phyloP scores from a whole-genome alignment of 2,888 invertebrate genomes.

The Drosophila yooni region DNA sequence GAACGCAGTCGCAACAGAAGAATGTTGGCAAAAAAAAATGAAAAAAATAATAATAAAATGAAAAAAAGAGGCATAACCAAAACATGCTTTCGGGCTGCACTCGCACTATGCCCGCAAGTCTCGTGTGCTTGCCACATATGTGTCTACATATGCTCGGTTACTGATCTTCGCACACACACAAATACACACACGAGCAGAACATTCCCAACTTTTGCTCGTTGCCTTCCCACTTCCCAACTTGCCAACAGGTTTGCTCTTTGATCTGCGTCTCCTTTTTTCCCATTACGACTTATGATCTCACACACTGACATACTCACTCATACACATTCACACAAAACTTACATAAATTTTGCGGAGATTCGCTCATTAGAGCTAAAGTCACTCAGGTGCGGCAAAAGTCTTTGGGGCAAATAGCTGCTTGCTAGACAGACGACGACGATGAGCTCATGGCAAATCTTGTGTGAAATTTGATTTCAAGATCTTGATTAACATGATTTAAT shows the following conservation, averaged over 20 bases:
- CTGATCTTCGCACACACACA: conserved; percentile 48
- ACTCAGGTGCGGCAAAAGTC: conserved; percentile 65
- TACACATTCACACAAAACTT: conserved; percentile 13
- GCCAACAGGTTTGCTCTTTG: conserved; percentile 73
- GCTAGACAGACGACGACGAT: conserved; percentile 15
- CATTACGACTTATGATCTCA: conserved; percentile 69
- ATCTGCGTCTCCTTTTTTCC: conserved; percentile 52
- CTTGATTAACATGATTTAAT: background rate
- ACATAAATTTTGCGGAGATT: conserved; percentile 57
- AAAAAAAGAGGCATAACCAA: conserved; percentile 41
- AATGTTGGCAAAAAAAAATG: conserved; percentile 37
- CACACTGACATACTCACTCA: conserved; percentile 20
- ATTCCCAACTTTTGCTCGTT: background rate
- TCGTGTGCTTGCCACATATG: conserved; percentile 39
- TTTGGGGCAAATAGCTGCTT: conserved; percentile 16
- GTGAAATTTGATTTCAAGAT: conserved; percentile 25
- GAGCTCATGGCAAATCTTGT: conserved; percentile 43
- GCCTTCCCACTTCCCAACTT: background rate
- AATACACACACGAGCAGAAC: conserved; percentile 17
- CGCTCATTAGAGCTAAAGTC: conserved; percentile 69
- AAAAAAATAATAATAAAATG: conserved; percentile 11
- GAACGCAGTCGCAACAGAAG: conserved; percentile 34
- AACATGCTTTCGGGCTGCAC: conserved; percentile 41
- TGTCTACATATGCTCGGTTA: conserved; percentile 44
- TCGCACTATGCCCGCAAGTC: conserved; percentile 23